phyloP scores from a whole-genome alignment of 2,797 vertebrate genomes.

The Phrynocephalus vlangalii region DNA sequence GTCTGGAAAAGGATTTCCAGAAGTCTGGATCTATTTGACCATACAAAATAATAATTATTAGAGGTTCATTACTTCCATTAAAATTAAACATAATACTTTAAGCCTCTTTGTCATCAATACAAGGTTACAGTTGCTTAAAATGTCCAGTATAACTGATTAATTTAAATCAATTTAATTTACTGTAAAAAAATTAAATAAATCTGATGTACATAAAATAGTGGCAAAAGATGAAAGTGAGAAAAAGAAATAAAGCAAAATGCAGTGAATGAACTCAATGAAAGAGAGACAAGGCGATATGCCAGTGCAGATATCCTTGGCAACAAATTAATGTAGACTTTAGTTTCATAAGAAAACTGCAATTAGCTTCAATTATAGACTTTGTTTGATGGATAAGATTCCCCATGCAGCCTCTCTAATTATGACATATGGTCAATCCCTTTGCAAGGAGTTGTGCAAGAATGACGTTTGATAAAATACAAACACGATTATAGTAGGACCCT shows the following conservation, averaged over 20 bases:
- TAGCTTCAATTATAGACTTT: neutral
- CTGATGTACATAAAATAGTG: conserved; percentile 17
- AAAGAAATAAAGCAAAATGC: conserved; percentile 59
- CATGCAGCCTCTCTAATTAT: neutral
- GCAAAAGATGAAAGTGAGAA: neutral
- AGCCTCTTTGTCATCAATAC: conserved; percentile 15
- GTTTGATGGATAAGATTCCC: neutral
- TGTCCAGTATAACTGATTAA: conserved; percentile 57
- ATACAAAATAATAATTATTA: too few relatives aligned
- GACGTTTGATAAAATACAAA: neutral
- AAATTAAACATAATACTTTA: conserved; percentile 8
- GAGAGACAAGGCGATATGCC: conserved; percentile 19
- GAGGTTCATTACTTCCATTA: neutral
- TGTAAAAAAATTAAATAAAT: conserved; percentile 13
- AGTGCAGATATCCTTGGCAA: conserved; percentile 28
- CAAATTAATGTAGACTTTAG: neutral
- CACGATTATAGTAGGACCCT: too few relatives aligned
- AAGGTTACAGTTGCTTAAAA: conserved; percentile 62
- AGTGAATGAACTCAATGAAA: conserved; percentile 51
- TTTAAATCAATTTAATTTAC: conserved; percentile 56
- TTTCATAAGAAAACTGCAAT: conserved; percentile 1
- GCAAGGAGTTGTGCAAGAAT: neutral
- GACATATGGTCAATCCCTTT: neutral
- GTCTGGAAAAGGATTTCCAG: too few relatives aligned
- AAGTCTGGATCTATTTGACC: too few relatives aligned